phyloP scores from a whole-genome alignment of 2,113 vertebrate genomes.

The Pleuronectes platessa region DNA sequence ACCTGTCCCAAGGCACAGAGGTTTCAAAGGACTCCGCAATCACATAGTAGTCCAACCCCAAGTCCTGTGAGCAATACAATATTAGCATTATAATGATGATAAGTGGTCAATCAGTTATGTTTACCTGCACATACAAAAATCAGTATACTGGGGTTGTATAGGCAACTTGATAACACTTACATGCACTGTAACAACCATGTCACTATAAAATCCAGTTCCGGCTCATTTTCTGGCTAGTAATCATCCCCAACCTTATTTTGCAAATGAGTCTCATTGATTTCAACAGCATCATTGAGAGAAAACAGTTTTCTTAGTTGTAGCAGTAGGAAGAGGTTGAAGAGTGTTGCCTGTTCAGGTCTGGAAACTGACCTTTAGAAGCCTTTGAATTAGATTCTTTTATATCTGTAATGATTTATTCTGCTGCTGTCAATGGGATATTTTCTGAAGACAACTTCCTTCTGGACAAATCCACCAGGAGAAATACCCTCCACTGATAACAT shows the following conservation, averaged over 20 bases:
- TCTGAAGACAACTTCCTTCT: neutral
- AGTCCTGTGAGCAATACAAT: constrained; percentile 82
- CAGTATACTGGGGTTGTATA: neutral
- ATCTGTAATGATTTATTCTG: neutral
- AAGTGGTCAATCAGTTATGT: neutral
- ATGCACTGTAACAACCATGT: neutral
- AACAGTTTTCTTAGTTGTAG: neutral
- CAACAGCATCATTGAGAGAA: neutral
- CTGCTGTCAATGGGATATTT: neutral
- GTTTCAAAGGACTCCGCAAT: constrained; percentile 99
- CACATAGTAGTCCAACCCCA: constrained; percentile 96
- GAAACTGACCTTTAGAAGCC: no score
- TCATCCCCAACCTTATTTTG: neutral
- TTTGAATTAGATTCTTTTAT: no score
- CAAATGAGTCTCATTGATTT: neutral
- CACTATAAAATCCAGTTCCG: neutral
- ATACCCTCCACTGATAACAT: neutral
- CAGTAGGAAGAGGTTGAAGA: no score
- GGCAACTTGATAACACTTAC: neutral
- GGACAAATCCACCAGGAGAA: neutral
- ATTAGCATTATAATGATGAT: constrained; percentile 19
- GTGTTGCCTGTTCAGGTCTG: no score
- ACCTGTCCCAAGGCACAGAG: constrained; percentile 99
- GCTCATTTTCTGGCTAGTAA: neutral
- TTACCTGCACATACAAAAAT: neutral